Evolutionary conservation across 2,113 vertebrate species (phyloP), one percentile per base, ranked within the genome.

Genomic region (Verasper variegatus): DNA sequence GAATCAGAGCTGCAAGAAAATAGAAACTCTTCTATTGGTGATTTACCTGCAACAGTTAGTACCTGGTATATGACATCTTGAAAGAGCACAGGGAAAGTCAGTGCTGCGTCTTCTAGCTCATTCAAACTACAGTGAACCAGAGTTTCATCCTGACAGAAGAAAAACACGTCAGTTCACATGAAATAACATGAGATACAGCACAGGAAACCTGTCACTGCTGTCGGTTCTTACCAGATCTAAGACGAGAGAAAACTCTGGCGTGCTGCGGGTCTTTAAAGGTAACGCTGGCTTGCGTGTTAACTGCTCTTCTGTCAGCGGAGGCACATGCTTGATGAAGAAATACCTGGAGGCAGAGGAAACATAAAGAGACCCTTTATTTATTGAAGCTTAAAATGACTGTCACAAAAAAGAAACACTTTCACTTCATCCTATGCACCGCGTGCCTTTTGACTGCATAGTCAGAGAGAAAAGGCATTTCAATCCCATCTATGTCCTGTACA

Each of bases 11-110:
- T n/a, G 4, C 40, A 54, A 21, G 63, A 17, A 51, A 3, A 0
- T 3, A 49, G 1, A 63, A 1, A 56, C 54, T 11, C n/a, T n/a
- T 21, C 12, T 1, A 2, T 54, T 56, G 0, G 21, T 5, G 54
- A 23, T 21, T 3, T 3, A 4, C 5, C 6, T 61, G 18, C 26
- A 14, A 31, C 21, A n/a, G 55, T 17, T 13, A 12, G 85, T 95
- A 99, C 98, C 97, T 99, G 97, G 95, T 99, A 99, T 93, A 99
- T 99, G 71, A 99, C 98, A 86, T 99, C 98, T 93, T 99, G 98
- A 86, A 99, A 99, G 88, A 99, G 97, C 67, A 99, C 98, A 74
- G 97, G 97, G 91, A 99, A 99, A 74, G 97, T 99, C 84, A 99
- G 96, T 57, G 97, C 97, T 90, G 98, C 98, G 84, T 99, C 98